phyloP scores from a whole-genome alignment of 2,888 invertebrate genomes.

The Agriopis leucophaearia region DNA sequence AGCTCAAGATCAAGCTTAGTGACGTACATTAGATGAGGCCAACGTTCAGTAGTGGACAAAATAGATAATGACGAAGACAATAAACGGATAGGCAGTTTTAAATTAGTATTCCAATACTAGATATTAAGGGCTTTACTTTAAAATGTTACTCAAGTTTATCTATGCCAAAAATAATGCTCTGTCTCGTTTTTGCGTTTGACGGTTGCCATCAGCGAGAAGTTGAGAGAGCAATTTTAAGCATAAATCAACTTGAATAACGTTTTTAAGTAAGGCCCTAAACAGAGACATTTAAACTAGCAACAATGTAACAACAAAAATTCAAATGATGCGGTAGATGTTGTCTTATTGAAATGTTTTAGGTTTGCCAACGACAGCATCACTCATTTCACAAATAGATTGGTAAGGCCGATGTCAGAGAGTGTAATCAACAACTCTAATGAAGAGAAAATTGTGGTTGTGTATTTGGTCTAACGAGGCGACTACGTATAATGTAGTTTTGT shows the following conservation, averaged over 20 bases:
- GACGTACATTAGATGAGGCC: background rate
- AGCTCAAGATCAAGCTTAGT: background rate
- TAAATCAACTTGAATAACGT: too few species aligned
- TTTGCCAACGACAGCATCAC: slow-evolving; percentile 24
- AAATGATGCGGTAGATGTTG: slow-evolving; percentile 15
- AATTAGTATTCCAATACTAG: background rate
- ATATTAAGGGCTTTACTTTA: too few species aligned
- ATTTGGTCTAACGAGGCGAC: background rate
- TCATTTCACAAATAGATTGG: slow-evolving; percentile 6
- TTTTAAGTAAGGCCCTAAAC: too few species aligned
- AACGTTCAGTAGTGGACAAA: background rate
- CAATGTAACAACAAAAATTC: slow-evolving; percentile 7
- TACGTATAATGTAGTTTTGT: too few species aligned
- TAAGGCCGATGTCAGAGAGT: slow-evolving; percentile 4
- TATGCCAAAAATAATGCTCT: too few species aligned
- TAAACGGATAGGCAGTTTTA: background rate
- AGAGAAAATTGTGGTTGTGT: slow-evolving; percentile 5
- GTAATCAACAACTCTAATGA: slow-evolving; percentile 8
- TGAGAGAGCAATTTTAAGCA: too few species aligned
- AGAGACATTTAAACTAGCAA: slow-evolving; percentile 3
- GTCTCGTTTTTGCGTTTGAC: too few species aligned
- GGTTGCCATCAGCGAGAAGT: too few species aligned
- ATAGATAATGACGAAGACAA: background rate
- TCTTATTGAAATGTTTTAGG: slow-evolving; percentile 11
- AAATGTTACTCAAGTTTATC: too few species aligned